These are phyloP conservation scores for Distichodus sexfasciatus DNA, from an alignment of 2,797 vertebrate species.

Conservation along the genomic window DNA sequence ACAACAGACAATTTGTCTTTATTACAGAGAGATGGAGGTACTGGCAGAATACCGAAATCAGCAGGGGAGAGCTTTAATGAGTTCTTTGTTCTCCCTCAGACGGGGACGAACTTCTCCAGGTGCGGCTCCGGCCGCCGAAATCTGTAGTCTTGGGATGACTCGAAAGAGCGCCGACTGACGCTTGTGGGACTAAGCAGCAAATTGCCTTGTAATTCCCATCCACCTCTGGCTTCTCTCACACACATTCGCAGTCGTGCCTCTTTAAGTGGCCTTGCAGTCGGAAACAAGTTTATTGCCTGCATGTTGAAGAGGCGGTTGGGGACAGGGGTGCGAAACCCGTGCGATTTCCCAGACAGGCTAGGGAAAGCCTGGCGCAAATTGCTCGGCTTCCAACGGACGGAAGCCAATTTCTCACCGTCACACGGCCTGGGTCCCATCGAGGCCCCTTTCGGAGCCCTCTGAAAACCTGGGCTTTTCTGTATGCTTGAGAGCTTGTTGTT, in stretches of 20 bases:
- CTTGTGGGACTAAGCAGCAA: slow-evolving; percentile 1
- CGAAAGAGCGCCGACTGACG: not conserved
- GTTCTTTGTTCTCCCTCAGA: not conserved
- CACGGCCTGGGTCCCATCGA: slow-evolving; percentile 54
- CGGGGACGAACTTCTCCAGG: not conserved
- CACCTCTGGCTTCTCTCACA: not conserved
- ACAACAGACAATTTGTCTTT: slow-evolving; percentile 3
- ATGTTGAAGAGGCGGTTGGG: not conserved
- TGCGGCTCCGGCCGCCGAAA: not conserved
- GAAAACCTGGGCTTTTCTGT: slow-evolving; percentile 55
- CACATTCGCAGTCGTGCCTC: not conserved
- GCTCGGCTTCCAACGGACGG: slow-evolving; percentile 60
- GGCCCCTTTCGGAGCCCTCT: slow-evolving; percentile 42
- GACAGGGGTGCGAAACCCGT: slow-evolving; percentile 31
- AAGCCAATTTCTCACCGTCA: slow-evolving; percentile 68
- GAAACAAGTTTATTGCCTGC: not conserved
- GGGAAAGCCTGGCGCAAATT: slow-evolving; percentile 68
- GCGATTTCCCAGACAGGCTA: slow-evolving; percentile 49
- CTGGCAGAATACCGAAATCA: slow-evolving; percentile 11
- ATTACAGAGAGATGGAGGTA: slow-evolving; percentile 5
- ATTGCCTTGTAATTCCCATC: slow-evolving; percentile 38
- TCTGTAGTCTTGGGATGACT: not conserved
- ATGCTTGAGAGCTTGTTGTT: slow-evolving; percentile 49
- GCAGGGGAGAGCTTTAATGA: slow-evolving; percentile 17
- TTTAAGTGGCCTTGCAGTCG: not conserved